Evolutionary conservation across 1,140 invertebrate genomes (phyloP).

Genomic region (Drosophila subpulchrella): DNA sequence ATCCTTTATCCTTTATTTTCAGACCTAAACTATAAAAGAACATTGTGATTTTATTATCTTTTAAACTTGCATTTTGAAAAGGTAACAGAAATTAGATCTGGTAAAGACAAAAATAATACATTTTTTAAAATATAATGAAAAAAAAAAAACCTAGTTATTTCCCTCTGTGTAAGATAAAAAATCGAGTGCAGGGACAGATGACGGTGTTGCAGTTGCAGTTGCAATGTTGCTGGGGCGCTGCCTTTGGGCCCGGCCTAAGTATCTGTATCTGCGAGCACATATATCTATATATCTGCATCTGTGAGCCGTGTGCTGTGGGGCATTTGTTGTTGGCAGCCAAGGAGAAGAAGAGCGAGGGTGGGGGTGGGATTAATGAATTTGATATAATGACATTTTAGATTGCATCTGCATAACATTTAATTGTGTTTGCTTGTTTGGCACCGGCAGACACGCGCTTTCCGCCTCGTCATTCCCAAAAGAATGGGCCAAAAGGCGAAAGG

Average conservation of each 20-base stretch:
- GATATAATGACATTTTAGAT: constrained; percentile 84
- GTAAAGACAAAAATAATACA: no score
- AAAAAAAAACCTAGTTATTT: no score
- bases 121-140: no score
- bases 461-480: constrained; percentile 73
- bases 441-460: constrained; percentile 73
- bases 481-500: constrained; percentile 46
- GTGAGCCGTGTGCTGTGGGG: constrained; percentile 45
- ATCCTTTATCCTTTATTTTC: no score
- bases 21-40: no score
- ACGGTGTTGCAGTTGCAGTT: constrained; percentile 61
- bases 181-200: constrained; percentile 76
- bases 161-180: constrained; percentile 37
- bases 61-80: no score
- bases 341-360: background rate
- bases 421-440: constrained; percentile 76
- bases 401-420: constrained; percentile 84
- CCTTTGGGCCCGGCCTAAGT: constrained; percentile 63
- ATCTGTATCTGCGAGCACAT: constrained; percentile 36
- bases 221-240: constrained; percentile 57
- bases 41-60: no score
- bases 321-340: constrained; percentile 12
- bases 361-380: constrained; percentile 79
- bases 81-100: no score
- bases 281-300: constrained; percentile 27